Evolutionary conservation across 23 tunicate genomes (phyloP), one percentile per base, ranked within the genome.

Genomic region (Halocynthia roretzi): DNA sequence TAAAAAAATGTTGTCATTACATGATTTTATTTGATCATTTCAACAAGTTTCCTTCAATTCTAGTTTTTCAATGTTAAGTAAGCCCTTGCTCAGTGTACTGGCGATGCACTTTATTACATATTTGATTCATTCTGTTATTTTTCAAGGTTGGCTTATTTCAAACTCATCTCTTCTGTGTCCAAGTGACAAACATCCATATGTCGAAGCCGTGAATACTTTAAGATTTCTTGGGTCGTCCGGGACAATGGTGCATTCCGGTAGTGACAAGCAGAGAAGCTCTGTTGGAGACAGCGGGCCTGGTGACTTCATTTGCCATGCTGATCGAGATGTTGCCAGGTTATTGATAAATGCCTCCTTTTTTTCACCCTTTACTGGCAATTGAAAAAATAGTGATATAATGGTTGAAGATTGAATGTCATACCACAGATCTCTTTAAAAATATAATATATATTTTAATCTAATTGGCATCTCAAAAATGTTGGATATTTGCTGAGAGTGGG

Each of bases 131-230:
- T 20, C 40, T n/a, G 51, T 20, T 0, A n/a, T 56, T 61, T 18
- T n/a, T 77, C 17, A 23, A 86, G 91, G 91, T 64, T 88, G 83
- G 87, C 81, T 83, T 4, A 88, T 88, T 12, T 83, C 87, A 10
- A 88, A 78, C 73, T 61, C 81, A 17, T 80, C 65, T 12, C 68
- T 88, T 40, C 67, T 88, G 7, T 69, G 83, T 40, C 95, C 95
- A 5, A 72, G 71, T 52, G 53, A 56, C 76, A 63, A 77, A 5
- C 71, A 77, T 63, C 71, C 78, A 8, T 74, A 74, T 54, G 78
- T 54, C 8, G 78, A 74, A 54, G 78, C 78, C 10, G 19, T 74
- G 10, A 74, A 54, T 54, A 10, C 78, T 54, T 18, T 74, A 18
- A 52, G 56, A 53, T 54, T 62, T 62, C 52, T 20, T 18, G 81